Conservation (phyloP, 2,113 vertebrate genomes). For the Myxocyprinus asiaticus region DNA sequence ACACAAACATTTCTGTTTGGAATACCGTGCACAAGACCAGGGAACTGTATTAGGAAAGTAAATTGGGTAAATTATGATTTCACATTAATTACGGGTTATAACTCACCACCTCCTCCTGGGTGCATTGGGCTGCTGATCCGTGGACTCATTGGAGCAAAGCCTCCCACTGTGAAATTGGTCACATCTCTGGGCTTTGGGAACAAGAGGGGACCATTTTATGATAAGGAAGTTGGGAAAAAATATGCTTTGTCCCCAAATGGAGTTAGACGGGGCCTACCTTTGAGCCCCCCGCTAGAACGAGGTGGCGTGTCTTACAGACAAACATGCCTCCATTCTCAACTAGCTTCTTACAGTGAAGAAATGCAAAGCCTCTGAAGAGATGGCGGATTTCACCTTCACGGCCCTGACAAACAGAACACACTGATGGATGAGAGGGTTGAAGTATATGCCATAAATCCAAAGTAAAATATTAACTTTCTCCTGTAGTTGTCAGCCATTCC, state of each 20-base stretch:
- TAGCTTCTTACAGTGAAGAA: constrained; percentile 96
- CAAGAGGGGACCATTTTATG: not conserved
- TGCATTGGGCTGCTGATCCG: constrained; percentile 95
- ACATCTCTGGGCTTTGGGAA: constrained; percentile 87
- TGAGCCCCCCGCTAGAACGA: constrained; percentile 89
- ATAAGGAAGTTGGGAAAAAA: not conserved
- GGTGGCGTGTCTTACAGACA: constrained; percentile 88
- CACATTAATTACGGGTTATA: no score
- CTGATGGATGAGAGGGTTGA: no score
- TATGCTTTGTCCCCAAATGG: not conserved
- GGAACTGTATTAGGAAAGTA: no score
- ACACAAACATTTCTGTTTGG: no score
- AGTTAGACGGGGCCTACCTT: constrained; percentile 76
- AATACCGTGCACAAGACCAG: no score
- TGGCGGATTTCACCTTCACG: constrained; percentile 92
- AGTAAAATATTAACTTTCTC: no score
- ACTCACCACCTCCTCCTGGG: constrained; percentile 72
- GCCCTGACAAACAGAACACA: constrained; percentile 70
- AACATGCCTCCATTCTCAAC: constrained; percentile 97
- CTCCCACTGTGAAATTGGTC: constrained; percentile 88
- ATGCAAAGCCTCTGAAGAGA: constrained; percentile 87
- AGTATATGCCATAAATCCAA: no score
- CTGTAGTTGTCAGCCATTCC: no score
- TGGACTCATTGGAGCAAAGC: constrained; percentile 92
- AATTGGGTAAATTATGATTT: no score